Conservation (phyloP, 2,113 vertebrate genomes). For the Siniperca chuatsi region DNA sequence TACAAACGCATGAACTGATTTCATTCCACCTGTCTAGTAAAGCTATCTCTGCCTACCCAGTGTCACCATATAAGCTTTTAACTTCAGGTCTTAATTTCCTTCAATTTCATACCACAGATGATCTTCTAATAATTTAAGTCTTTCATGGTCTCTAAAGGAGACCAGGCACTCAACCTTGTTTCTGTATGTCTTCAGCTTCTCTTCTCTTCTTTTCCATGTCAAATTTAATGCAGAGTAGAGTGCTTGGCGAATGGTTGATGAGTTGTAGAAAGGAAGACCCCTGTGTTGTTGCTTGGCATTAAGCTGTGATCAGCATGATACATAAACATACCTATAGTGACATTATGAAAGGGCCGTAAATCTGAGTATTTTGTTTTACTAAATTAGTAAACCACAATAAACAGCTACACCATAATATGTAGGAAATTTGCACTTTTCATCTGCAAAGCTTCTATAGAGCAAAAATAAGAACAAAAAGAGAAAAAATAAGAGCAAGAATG, state of each 20-base stretch:
- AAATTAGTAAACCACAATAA: background rate
- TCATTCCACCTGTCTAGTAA: background rate
- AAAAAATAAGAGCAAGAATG: background rate
- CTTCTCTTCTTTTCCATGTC: conserved; percentile 26
- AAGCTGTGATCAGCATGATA: background rate
- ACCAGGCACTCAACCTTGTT: conserved; percentile 11
- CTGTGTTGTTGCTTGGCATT: background rate
- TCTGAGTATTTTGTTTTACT: background rate
- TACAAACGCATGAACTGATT: background rate
- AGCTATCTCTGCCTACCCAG: conserved; percentile 4
- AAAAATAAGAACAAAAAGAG: background rate
- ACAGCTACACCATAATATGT: background rate
- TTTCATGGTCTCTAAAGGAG: conserved; percentile 48
- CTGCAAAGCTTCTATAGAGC: background rate
- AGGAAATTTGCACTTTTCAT: background rate
- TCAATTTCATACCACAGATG: conserved; percentile 55
- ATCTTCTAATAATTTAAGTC: conserved; percentile 53
- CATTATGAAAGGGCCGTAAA: background rate
- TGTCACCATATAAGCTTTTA: conserved; percentile 6
- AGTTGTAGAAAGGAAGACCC: conserved; percentile 2
- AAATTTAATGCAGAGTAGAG: conserved; percentile 16
- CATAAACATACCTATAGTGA: background rate
- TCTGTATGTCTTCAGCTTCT: conserved; percentile 10
- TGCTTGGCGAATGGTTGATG: conserved; percentile 19
- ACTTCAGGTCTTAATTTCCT: conserved; percentile 54